Percentiles rank a stretch among this genome's conserved stretches.
Conservation (phyloP, 1,140 invertebrate species). For the Chironomus striatipennis region DNA sequence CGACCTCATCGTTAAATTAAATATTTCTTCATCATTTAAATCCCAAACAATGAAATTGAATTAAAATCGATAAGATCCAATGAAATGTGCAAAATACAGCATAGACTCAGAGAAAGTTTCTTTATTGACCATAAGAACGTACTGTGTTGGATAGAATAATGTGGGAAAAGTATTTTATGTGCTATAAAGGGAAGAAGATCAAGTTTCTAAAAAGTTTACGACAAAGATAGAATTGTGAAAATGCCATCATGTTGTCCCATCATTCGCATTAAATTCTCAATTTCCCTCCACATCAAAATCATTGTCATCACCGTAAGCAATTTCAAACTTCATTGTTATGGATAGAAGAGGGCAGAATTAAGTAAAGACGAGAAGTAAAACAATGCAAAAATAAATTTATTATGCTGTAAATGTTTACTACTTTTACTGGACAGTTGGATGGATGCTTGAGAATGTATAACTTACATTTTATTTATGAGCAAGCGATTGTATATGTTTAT, state of each 20-base stretch:
- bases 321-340: neutral
- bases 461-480: neutral
- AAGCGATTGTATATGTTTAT: neutral
- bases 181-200: no score
- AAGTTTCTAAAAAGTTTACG: no score
- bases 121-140: no score
- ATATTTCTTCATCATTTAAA: no score
- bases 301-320: constrained; percentile 1
- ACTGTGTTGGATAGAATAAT: no score
- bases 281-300: neutral
- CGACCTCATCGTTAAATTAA: no score
- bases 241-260: neutral
- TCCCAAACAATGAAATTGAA: no score
- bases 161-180: no score
- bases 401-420: constrained; percentile 9
- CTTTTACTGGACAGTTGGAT: neutral
- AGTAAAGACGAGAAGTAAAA: neutral
- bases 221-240: no score
- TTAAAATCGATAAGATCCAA: no score
- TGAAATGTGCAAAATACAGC: no score
- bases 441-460: neutral
- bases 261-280: neutral
- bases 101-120: no score
- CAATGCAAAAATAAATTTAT: constrained; percentile 6
- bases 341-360: neutral